Percentiles rank a stretch among this genome's conserved stretches.
Evolutionary conservation across 2,797 vertebrate species (phyloP).

Genomic region (Pipistrellus nathusii): DNA sequence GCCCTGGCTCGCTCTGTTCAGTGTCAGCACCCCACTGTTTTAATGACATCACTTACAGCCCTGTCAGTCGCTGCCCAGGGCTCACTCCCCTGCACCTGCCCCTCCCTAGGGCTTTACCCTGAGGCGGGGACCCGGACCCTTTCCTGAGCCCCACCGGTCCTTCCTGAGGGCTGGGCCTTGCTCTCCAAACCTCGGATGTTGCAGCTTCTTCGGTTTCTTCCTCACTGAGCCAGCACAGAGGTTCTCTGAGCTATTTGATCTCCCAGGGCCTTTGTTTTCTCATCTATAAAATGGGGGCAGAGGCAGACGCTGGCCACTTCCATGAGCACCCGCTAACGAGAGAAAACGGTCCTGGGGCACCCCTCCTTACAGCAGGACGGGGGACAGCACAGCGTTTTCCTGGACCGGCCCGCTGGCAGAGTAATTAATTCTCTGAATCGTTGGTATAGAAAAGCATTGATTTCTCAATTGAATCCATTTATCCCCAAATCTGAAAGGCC

Average conservation of each 20-base stretch:
- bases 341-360: not conserved
- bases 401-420: not conserved
- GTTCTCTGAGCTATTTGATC: not conserved
- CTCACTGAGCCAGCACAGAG: not conserved
- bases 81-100: not conserved
- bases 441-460: conserved; percentile 62
- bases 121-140: rapidly evolving
- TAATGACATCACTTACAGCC: not conserved
- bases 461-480: conserved; percentile 66
- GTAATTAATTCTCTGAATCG: conserved; percentile 60
- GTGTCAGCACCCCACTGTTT: not conserved
- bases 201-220: not conserved
- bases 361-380: not conserved
- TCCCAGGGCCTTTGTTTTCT: not conserved
- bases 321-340: not conserved
- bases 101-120: not conserved
- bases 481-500: conserved; percentile 51
- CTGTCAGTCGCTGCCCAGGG: not conserved
- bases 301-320: not conserved
- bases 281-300: not conserved
- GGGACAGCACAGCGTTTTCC: not conserved
- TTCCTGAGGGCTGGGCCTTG: not conserved
- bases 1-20: not conserved
- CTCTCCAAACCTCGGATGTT: not conserved
- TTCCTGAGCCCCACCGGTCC: not conserved